Percentiles rank a stretch among this genome's conserved stretches.
phyloP scores from a whole-genome alignment of 2,888 invertebrate species.

The Heliconius aoede region DNA sequence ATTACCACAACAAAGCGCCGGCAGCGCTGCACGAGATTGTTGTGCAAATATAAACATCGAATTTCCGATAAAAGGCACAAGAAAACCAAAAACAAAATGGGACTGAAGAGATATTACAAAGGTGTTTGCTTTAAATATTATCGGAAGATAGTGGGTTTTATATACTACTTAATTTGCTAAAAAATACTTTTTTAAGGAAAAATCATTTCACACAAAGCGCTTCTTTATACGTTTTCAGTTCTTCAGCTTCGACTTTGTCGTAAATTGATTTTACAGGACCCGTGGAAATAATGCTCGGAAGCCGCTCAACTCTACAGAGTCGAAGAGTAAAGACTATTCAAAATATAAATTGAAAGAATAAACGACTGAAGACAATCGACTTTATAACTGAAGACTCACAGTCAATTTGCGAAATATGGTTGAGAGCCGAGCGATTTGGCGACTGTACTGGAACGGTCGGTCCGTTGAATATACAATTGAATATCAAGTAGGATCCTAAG shows the following conservation, averaged over 20 bases:
- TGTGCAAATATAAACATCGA: conserved; percentile 79
- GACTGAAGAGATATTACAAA: conserved; percentile 42
- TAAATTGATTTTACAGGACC: conserved; percentile 33
- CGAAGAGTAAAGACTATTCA: conserved; percentile 40
- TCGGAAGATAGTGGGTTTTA: conserved; percentile 30
- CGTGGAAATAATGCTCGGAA: conserved; percentile 38
- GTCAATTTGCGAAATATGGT: conserved; percentile 69
- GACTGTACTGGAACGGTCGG: conserved; percentile 55
- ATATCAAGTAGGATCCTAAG: conserved; percentile 54
- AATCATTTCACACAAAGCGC: neutral
- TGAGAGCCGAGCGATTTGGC: conserved; percentile 51
- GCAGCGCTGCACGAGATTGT: conserved; percentile 65
- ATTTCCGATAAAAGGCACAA: conserved; percentile 64
- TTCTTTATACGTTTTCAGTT: conserved; percentile 3
- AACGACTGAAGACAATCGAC: conserved; percentile 63
- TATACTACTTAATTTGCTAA: neutral
- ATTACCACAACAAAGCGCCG: conserved; percentile 79
- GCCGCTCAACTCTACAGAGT: conserved; percentile 32
- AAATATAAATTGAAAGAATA: conserved; percentile 59
- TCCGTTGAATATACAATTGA: conserved; percentile 59
- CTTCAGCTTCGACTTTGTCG: conserved; percentile 3
- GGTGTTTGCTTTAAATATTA: conserved; percentile 41
- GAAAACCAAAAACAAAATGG: conserved; percentile 47
- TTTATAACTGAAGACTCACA: conserved; percentile 61
- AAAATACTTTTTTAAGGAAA: neutral